Evolutionary conservation across 2,113 vertebrate species (phyloP).

Genomic region (Antennarius striatus): DNA sequence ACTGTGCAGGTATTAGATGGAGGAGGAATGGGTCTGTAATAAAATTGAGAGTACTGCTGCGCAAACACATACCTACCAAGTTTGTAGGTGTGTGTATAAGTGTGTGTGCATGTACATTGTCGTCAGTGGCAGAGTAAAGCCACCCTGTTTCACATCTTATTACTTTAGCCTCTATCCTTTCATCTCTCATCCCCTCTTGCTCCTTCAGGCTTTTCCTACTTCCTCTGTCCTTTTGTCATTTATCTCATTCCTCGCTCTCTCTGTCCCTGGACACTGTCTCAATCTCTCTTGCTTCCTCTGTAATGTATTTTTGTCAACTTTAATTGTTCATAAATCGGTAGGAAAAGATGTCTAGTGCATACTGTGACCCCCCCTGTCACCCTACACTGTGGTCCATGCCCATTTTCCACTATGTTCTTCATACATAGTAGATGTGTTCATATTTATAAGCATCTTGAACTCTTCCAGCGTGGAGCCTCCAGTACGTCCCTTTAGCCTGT

Average conservation of each 20-base stretch:
- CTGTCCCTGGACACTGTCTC: slow-evolving; percentile 7
- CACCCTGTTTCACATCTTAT: slow-evolving; percentile 51
- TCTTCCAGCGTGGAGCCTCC: slow-evolving; percentile 20
- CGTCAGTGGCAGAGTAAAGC: slow-evolving; percentile 60
- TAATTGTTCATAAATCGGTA: slow-evolving; percentile 1
- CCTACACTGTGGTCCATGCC: too few species aligned
- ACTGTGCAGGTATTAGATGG: slow-evolving; percentile 63
- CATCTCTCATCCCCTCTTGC: slow-evolving; percentile 17
- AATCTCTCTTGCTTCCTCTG: background rate
- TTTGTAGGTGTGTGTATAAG: slow-evolving; percentile 34
- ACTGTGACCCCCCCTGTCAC: too few species aligned
- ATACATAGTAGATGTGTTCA: slow-evolving; percentile 10
- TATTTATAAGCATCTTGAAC: slow-evolving; percentile 18
- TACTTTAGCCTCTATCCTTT: slow-evolving; percentile 43
- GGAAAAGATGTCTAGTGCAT: background rate
- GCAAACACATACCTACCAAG: slow-evolving; percentile 47
- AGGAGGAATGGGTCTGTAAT: slow-evolving; percentile 65
- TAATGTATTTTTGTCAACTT: background rate
- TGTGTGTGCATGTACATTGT: background rate
- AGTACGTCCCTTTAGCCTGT: slow-evolving; percentile 25
- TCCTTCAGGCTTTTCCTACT: slow-evolving; percentile 27
- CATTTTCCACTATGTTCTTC: slow-evolving; percentile 8
- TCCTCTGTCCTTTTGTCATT: slow-evolving; percentile 34
- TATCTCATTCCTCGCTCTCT: slow-evolving; percentile 26
- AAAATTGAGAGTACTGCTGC: slow-evolving; percentile 62